Percentiles rank a stretch among this genome's conserved stretches.
Evolutionary conservation across 1,140 invertebrate genomes (phyloP).

Genomic region (Bombus sibiricus): DNA sequence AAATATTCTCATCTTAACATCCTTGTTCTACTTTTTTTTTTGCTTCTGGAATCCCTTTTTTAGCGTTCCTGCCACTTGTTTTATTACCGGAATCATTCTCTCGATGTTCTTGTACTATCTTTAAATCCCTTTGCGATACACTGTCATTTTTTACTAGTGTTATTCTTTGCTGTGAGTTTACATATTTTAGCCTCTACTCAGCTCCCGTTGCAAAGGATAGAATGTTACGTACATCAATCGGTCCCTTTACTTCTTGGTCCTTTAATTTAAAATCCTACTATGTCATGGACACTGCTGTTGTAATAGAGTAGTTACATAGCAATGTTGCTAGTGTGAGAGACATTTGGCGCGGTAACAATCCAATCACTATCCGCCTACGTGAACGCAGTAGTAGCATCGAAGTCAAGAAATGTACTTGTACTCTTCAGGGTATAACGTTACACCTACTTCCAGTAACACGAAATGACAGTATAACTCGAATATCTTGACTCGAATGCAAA

Average conservation of each 20-base stretch:
- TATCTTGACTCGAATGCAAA: background rate
- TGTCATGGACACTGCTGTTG: background rate
- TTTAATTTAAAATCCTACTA: background rate
- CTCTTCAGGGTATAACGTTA: constrained; percentile 3
- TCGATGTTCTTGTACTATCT: background rate
- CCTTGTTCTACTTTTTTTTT: background rate
- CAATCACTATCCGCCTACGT: constrained; percentile 23
- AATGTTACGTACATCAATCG: background rate
- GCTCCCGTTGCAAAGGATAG: background rate
- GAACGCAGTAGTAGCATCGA: background rate
- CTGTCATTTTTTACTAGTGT: too few species aligned
- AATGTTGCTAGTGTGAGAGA: constrained; percentile 43
- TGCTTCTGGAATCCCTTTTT: background rate
- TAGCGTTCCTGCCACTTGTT: background rate
- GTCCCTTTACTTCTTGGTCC: background rate
- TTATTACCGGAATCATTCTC: too few species aligned
- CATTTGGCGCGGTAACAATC: constrained; percentile 40
- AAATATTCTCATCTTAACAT: background rate
- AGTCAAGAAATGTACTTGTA: constrained; percentile 10
- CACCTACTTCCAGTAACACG: background rate
- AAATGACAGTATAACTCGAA: background rate
- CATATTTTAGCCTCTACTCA: background rate
- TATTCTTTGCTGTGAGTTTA: background rate
- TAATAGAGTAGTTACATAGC: constrained; percentile 48
- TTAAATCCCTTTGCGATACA: background rate